These are phyloP conservation scores for Chrysomallon squamiferum DNA, from an alignment of 1,140 invertebrate species.

Conservation along the genomic window DNA sequence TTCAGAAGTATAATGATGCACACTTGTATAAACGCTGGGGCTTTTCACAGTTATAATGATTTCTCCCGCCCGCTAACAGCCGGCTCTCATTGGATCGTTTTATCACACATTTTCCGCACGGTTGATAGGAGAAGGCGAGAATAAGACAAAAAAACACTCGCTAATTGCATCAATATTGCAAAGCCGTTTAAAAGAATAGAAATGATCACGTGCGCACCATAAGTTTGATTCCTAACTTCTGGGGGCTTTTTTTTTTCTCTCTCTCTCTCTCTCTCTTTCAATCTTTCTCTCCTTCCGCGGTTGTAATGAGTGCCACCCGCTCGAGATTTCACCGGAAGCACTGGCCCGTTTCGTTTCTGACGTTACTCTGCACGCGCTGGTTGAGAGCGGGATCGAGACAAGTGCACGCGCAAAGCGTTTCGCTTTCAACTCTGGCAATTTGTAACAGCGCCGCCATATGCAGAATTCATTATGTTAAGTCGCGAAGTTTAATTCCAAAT, in stretches of 20 bases:
- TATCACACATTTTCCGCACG: not conserved
- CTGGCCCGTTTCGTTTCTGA: not conserved
- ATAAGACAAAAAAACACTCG: slow-evolving; percentile 8
- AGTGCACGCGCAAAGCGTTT: slow-evolving; percentile 1
- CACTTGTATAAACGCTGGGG: slow-evolving; percentile 10
- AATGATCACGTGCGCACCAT: not conserved
- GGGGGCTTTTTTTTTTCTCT: too few species aligned
- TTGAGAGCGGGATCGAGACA: slow-evolving; percentile 1
- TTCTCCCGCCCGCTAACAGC: not conserved
- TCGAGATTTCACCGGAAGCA: not conserved
- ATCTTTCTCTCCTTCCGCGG: too few species aligned
- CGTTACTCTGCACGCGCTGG: not conserved
- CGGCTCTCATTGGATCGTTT: not conserved
- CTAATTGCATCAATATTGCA: slow-evolving; percentile 7
- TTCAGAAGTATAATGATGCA: slow-evolving; percentile 2
- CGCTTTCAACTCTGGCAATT: slow-evolving; percentile 1
- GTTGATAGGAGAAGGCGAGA: not conserved
- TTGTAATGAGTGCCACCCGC: not conserved
- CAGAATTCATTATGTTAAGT: not conserved
- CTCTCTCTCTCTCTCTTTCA: too few species aligned
- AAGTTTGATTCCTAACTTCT: not conserved
- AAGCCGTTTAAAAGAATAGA: not conserved
- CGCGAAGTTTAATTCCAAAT: not conserved
- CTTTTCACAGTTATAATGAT: not conserved
- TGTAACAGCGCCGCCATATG: not conserved